A percentile compares a stretch with the other conserved stretches of the same genome.
phyloP scores from a whole-genome alignment of 2,888 invertebrate genomes.

The Crocallis elinguaria region DNA sequence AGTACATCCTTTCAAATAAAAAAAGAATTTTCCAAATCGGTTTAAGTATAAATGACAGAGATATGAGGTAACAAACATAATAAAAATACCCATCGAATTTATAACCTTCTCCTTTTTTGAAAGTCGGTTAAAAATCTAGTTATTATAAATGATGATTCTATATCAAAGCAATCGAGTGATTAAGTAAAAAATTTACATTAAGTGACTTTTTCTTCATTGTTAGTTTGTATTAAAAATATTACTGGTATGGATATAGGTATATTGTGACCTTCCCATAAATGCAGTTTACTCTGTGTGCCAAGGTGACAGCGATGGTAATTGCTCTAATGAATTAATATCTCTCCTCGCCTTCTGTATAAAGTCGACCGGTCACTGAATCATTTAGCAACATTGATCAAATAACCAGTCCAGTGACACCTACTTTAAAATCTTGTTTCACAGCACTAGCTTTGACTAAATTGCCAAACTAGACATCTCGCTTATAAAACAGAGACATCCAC shows the following conservation, averaged over 20 bases:
- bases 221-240: not conserved
- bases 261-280: constrained; percentile 19
- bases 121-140: too few species aligned
- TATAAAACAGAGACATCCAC: constrained; percentile 1
- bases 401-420: constrained; percentile 20
- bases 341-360: constrained; percentile 52
- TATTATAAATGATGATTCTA: too few species aligned
- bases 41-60: too few species aligned
- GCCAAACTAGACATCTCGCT: constrained; percentile 2
- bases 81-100: too few species aligned
- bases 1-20: too few species aligned
- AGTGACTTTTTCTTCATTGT: not conserved
- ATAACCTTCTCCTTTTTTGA: too few species aligned
- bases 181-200: too few species aligned
- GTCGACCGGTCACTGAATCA: constrained; percentile 51
- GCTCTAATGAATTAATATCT: constrained; percentile 65
- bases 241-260: constrained; percentile 1
- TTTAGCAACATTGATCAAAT: constrained; percentile 38
- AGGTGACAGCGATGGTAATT: constrained; percentile 68
- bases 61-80: too few species aligned
- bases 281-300: constrained; percentile 47
- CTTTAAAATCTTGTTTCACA: constrained; percentile 12
- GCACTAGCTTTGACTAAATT: constrained; percentile 11
- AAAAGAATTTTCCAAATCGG: too few species aligned
- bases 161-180: too few species aligned